Evolutionary conservation across 2,888 invertebrate genomes (phyloP).

Genomic region (Drosophila planitibia): DNA sequence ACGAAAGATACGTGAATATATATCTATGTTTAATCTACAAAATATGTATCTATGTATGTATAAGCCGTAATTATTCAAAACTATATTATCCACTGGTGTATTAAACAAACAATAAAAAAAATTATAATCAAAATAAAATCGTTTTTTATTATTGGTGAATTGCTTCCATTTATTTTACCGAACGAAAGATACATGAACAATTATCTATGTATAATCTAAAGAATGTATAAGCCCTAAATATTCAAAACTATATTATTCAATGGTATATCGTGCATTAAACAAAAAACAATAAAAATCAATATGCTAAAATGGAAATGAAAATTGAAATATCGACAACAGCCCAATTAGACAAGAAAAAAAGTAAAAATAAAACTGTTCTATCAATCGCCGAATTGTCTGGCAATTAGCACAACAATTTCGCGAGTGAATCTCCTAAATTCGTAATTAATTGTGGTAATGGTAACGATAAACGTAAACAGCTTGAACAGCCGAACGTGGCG

Average conservation of each 20-base stretch:
- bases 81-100: conserved; percentile 50
- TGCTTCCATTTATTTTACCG: conserved; percentile 24
- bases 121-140: background rate
- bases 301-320: background rate
- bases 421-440: conserved; percentile 53
- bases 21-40: conserved; percentile 14
- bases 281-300: conserved; percentile 25
- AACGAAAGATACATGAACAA: conserved; percentile 7
- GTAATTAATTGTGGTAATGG: conserved; percentile 63
- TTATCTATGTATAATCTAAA: conserved; percentile 10
- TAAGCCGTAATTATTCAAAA: conserved; percentile 49
- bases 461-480: conserved; percentile 68
- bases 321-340: conserved; percentile 3
- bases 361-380: background rate
- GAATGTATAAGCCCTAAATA: conserved; percentile 33
- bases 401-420: conserved; percentile 41
- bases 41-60: conserved; percentile 11
- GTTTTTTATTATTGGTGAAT: conserved; percentile 25
- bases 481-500: conserved; percentile 67
- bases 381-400: conserved; percentile 21
- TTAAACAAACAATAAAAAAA: conserved; percentile 32
- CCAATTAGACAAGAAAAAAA: background rate
- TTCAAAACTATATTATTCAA: conserved; percentile 52
- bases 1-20: conserved; percentile 8
- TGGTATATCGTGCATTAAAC: conserved; percentile 39